Percentiles rank a stretch among this genome's conserved stretches.
phyloP scores from a whole-genome alignment of 2,113 vertebrate genomes.

The Pleuronectes platessa region DNA sequence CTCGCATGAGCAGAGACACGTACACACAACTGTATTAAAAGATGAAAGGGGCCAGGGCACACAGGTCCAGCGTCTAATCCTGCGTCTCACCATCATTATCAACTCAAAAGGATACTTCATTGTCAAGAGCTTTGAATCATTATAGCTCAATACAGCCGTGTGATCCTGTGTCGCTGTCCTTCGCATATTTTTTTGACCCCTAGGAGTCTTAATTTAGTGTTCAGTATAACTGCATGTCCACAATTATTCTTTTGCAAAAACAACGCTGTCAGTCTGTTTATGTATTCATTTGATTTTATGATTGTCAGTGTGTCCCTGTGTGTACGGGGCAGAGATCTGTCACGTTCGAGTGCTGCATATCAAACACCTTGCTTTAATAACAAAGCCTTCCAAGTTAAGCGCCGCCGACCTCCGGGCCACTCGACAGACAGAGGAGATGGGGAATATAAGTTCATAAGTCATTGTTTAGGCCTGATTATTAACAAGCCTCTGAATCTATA shows the following conservation, averaged over 20 bases:
- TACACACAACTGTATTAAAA: slow-evolving; percentile 19
- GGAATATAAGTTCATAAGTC: slow-evolving; percentile 24
- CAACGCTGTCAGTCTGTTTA: not conserved
- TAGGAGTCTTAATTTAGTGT: slow-evolving; percentile 18
- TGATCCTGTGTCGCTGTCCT: slow-evolving; percentile 2
- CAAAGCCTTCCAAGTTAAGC: not conserved
- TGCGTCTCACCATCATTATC: slow-evolving; percentile 33
- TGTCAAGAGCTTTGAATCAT: slow-evolving; percentile 50
- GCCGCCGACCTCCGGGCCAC: not conserved
- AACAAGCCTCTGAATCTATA: slow-evolving; percentile 7
- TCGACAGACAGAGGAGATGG: not conserved
- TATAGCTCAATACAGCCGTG: slow-evolving; percentile 16
- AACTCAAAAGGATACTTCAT: slow-evolving; percentile 43
- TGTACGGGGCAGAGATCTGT: not conserved
- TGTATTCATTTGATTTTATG: not conserved
- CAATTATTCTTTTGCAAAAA: slow-evolving; percentile 10
- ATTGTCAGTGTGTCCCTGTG: not conserved
- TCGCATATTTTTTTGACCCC: not conserved
- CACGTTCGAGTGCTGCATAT: slow-evolving; percentile 15
- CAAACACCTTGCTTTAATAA: slow-evolving; percentile 38
- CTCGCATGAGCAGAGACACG: not conserved
- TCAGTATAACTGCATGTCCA: slow-evolving; percentile 6
- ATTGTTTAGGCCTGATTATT: slow-evolving; percentile 5
- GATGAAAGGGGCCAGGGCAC: slow-evolving; percentile 34
- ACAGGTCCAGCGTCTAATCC: slow-evolving; percentile 25